Conservation (phyloP, 2,113 vertebrate genomes). For the Heterochromis multidens region DNA sequence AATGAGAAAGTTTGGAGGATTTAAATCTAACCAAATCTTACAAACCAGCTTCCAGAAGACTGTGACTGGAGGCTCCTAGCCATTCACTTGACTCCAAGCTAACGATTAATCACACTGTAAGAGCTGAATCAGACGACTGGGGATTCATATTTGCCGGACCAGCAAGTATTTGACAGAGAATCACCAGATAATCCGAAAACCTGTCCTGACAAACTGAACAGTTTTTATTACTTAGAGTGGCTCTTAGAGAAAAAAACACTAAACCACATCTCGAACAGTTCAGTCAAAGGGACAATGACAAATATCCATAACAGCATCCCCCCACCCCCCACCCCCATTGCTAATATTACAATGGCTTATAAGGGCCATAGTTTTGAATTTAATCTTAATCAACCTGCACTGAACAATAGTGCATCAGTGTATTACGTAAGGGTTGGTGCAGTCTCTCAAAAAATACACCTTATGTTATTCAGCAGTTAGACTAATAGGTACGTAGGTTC, state of each 20-base stretch:
- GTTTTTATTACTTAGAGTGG: constrained; percentile 77
- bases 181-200: constrained; percentile 50
- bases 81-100: constrained; percentile 34
- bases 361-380: background rate
- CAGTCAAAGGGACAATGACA: constrained; percentile 50
- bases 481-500: background rate
- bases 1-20: background rate
- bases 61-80: background rate
- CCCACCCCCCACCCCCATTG: constrained; percentile 6
- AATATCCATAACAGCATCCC: constrained; percentile 21
- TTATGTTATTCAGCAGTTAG: background rate
- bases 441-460: background rate
- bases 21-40: background rate
- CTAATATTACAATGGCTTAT: constrained; percentile 6
- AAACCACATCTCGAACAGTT: constrained; percentile 23
- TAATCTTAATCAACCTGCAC: constrained; percentile 1
- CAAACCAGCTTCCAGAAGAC: background rate
- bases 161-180: constrained; percentile 76
- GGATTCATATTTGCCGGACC: constrained; percentile 73
- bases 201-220: constrained; percentile 56
- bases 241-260: constrained; percentile 52
- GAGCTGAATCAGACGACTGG: constrained; percentile 69
- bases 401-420: background rate
- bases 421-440: background rate
- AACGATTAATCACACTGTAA: constrained; percentile 62